These are phyloP conservation scores for Dicranocentrus wangi DNA, from an alignment of 2,888 invertebrate genomes.

Conservation along the genomic window DNA sequence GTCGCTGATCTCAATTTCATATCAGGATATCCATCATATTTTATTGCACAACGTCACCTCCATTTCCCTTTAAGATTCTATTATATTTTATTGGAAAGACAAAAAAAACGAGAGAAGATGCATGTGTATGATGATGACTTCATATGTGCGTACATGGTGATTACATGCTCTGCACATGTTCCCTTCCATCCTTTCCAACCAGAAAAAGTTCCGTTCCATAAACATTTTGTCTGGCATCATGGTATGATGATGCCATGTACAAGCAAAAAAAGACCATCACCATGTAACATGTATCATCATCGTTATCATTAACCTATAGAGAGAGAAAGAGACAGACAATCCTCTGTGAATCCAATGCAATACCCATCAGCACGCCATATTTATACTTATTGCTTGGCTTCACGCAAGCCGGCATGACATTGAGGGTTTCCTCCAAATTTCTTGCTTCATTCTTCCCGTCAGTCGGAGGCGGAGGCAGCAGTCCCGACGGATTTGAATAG, in stretches of 20 bases:
- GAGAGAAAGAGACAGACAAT: too few species aligned
- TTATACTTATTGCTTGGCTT: constrained; percentile 1
- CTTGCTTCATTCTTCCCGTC: too few species aligned
- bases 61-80: constrained; percentile 20
- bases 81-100: constrained; percentile 15
- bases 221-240: constrained; percentile 5
- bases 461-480: too few species aligned
- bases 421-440: constrained; percentile 1
- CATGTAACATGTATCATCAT: constrained; percentile 16
- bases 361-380: neutral
- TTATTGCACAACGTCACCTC: constrained; percentile 47
- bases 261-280: constrained; percentile 7
- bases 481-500: too few species aligned
- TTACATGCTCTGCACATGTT: neutral
- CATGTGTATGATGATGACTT: constrained; percentile 10
- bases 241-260: too few species aligned
- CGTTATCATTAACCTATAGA: constrained; percentile 11
- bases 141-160: neutral
- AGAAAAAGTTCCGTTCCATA: constrained; percentile 7
- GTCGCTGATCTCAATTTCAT: constrained; percentile 58
- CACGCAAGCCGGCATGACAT: constrained; percentile 42
- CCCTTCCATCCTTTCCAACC: too few species aligned
- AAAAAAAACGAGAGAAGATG: constrained; percentile 15
- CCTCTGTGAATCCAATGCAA: too few species aligned
- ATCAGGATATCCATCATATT: constrained; percentile 57